These are phyloP conservation scores for Hirtodrosophila alboralis DNA, from an alignment of 2,888 invertebrate species.

Conservation along the genomic window DNA sequence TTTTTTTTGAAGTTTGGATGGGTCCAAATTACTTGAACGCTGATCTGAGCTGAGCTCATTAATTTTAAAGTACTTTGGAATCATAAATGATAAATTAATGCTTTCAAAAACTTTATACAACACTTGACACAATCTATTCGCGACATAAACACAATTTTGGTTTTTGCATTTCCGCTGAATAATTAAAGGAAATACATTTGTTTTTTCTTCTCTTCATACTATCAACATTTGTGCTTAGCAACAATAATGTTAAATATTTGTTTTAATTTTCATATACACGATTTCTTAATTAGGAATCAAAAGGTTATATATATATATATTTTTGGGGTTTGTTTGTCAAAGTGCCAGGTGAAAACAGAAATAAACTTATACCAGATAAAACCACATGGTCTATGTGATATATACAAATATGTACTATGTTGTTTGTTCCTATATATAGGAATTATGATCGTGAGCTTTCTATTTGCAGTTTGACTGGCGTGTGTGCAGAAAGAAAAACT, in stretches of 20 bases:
- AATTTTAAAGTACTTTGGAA: constrained; percentile 10
- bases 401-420: constrained; percentile 14
- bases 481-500: constrained; percentile 15
- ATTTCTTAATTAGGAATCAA: constrained; percentile 29
- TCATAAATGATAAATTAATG: constrained; percentile 13
- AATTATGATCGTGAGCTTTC: constrained; percentile 56
- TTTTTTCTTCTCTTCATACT: constrained; percentile 14
- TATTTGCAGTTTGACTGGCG: constrained; percentile 38
- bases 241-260: neutral
- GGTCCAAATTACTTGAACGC: constrained; percentile 3
- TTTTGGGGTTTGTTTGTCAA: constrained; percentile 45
- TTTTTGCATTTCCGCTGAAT: constrained; percentile 29
- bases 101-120: constrained; percentile 6
- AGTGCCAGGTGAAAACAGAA: constrained; percentile 64
- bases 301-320: constrained; percentile 1
- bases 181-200: neutral
- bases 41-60: constrained; percentile 10
- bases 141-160: neutral
- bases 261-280: constrained; percentile 28
- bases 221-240: constrained; percentile 18
- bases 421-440: constrained; percentile 25
- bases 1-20: constrained; percentile 3
- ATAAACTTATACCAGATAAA: constrained; percentile 43
- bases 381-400: constrained; percentile 19
- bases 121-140: constrained; percentile 29